phyloP scores from a whole-genome alignment of 2,797 vertebrate genomes.

The Etheostoma nigrum region DNA sequence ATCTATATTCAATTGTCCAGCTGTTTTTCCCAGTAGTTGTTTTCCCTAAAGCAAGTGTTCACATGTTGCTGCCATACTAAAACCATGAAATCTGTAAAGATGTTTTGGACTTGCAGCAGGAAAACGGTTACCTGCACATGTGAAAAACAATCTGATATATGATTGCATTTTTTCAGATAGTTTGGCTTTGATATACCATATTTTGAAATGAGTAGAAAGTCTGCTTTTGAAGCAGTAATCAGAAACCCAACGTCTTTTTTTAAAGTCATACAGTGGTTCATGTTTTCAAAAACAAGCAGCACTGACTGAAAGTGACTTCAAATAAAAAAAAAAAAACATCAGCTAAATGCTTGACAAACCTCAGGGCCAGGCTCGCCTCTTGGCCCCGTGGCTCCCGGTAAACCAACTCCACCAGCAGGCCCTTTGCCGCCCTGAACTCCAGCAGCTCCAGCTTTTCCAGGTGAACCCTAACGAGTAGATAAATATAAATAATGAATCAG shows the following conservation, averaged over 20 bases:
- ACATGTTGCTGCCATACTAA: background rate
- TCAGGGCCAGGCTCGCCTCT: conserved; percentile 93
- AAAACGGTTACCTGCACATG: too few relatives aligned
- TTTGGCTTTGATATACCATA: background rate
- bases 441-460: conserved; percentile 91
- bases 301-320: background rate
- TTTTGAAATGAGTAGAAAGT: background rate
- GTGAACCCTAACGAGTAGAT: conserved; percentile 86
- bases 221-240: background rate
- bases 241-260: too few relatives aligned
- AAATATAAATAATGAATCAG: background rate
- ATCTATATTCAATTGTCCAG: background rate
- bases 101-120: background rate
- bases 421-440: conserved; percentile 91
- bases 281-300: background rate
- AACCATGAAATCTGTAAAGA: background rate
- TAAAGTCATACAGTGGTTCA: background rate
- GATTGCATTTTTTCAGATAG: background rate
- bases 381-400: conserved; percentile 90
- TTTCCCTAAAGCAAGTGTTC: background rate
- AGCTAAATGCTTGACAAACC: conserved; percentile 79
- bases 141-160: too few relatives aligned
- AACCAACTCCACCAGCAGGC: conserved; percentile 89
- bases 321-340: background rate
- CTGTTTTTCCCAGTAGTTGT: background rate